Evolutionary conservation across 1,140 invertebrate genomes (phyloP), one percentile per base, ranked within the genome.

Genomic region (Papilio aristodemus): DNA sequence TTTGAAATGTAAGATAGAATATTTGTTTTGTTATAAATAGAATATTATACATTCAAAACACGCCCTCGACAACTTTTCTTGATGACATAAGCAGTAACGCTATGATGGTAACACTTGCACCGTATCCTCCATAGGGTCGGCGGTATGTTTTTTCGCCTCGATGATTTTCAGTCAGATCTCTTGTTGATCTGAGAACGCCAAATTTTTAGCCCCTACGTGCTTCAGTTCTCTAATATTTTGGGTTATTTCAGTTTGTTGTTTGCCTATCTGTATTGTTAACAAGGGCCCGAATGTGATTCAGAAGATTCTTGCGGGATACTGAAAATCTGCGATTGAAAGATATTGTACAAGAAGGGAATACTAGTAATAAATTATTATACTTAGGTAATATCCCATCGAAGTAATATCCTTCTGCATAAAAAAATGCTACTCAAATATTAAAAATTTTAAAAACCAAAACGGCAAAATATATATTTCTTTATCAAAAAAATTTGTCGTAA

Each of bases 181-280:
- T 78, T 87, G 87, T 89, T 89, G 87, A 89, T 89, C 81, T 81
- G 82, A 79, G 84, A 79, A 83, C 77, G 81, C 73, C 77, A 84
- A 88, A 88, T 86, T 88, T 86, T 87, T 79, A 81, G 67, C 71
- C 76, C 68, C 68, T 81, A 87, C 86, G 86, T 89, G 86, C 78
- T 69, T 72, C 70, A 80, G 71, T 82, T 86, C 25, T 70, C 46
- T 81, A 86, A 88, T 88, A 85, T 83, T 75, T 75, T 57, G 71
- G 68, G 73, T 76, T 82, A 81, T 71, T 43, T 41, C 39, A 63
- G 69, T 84, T 81, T 78, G 75, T 78, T 84, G 76, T 63, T 57
- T 67, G 59, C 58, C 46, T 46, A 57, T 72, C 69, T 72, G 66
- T 64, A 72, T 71, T 72, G 73, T 78, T 77, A 73, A 76, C 75